Percentiles rank a stretch among this genome's conserved stretches.
These are phyloP conservation scores for Elachura formosa DNA, from an alignment of 2,113 vertebrate species.

Conservation along the genomic window DNA sequence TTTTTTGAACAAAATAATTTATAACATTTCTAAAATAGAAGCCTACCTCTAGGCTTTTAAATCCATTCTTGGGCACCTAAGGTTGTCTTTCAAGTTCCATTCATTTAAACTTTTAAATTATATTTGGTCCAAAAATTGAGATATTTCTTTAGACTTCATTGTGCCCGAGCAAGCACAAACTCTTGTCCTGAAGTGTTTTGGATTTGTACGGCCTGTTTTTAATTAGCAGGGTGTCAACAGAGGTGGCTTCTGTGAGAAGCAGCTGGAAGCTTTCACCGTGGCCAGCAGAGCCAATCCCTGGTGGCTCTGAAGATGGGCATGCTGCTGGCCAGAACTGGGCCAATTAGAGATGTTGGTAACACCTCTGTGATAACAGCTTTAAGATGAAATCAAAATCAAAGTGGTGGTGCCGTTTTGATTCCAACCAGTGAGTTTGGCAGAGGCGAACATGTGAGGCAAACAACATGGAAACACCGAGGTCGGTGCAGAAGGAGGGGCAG, in stretches of 20 bases:
- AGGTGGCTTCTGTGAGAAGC: not conserved
- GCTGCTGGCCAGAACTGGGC: not conserved
- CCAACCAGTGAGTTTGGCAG: too few relatives aligned
- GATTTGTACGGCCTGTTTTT: not conserved
- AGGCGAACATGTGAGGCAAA: not conserved
- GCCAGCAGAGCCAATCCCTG: not conserved
- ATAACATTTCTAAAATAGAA: not conserved
- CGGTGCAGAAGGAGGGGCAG: too few relatives aligned
- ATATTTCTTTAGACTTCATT: not conserved
- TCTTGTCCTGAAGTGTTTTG: not conserved
- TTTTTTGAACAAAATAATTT: not conserved
- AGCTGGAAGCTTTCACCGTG: not conserved
- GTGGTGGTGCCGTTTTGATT: fast-evolving
- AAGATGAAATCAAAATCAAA: not conserved
- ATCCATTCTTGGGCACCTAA: not conserved
- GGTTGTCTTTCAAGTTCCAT: not conserved
- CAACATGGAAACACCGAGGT: too few relatives aligned
- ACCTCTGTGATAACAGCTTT: not conserved
- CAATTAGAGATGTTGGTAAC: fast-evolving
- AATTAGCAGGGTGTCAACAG: not conserved
- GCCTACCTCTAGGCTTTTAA: not conserved
- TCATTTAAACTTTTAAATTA: not conserved
- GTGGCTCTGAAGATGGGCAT: not conserved
- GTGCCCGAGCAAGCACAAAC: not conserved
- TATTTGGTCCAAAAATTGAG: not conserved